Base-by-base conservation (phyloP, 2,113 vertebrate species). In the Anas platyrhynchos region DNA sequence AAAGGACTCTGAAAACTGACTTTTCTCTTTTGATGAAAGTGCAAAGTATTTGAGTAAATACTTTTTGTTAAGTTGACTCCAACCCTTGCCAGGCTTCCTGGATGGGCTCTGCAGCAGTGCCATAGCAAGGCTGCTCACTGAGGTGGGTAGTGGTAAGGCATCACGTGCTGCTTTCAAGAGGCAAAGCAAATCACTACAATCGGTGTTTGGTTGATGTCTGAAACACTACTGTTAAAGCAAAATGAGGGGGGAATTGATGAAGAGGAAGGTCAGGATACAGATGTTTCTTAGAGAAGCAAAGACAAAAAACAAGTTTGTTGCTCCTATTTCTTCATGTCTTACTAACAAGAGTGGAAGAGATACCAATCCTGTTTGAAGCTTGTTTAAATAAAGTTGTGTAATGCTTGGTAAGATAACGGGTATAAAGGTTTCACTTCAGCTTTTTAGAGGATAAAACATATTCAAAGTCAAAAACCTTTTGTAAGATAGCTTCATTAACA, bases 401-500 rank as follows among this genome's bases (percentile, higher is more conserved):
- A 44, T n/a, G 25, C 56, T 16, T 41, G 23, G 54, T 50, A 36
- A 90, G 86, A 55, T 25, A 31, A 18, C 23, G 8, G 62, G 48
- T 54, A 59, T 34, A 50, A 79, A 79, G 66, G 43, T 91, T 92
- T 78, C 10, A 1, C 9, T 84, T 75, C 22, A 6, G 25, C 32
- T 56, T 93, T 84, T 34, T 76, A 55, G 0, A 0, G 58, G 38
- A 58, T 44, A 82, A 93, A 91, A 77, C 4, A 20, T 29, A 43
- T 52, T 66, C 48, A 62, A 91, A 94, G 91, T 92, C 77, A 86
- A 89, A 88, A 88, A 17, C 65, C 87, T 83, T 91, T 82, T 80
- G 71, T 69, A 66, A 93, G 52, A 89, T 7, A 73, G 50, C 80
- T 95, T 96, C 93, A 96, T 95, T 95, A 96, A 86, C 77, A 89